Base-by-base conservation (phyloP, 1,140 invertebrate species). In the Laodelphax striatellus region DNA sequence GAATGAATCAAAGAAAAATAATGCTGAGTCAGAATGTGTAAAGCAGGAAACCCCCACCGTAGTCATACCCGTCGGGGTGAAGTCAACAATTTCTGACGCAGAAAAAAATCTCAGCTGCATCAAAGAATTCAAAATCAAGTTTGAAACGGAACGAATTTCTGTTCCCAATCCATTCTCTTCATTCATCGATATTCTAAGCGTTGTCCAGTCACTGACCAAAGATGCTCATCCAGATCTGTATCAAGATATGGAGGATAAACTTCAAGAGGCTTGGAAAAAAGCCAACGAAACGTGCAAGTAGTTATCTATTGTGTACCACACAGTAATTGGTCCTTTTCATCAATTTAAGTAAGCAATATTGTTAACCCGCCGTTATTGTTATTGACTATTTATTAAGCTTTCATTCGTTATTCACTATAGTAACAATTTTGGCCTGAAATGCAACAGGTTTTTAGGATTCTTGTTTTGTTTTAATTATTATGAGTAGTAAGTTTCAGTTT, bases 151-250 rank as follows among this genome's bases (percentile, higher is more conserved):
- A 21, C 28, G 52, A 17, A 19, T 61, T 10, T 55, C 19, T 2
- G 16, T 38, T n/a, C 59, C 59, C 5, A 61, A 61, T 34, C 59
- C 59, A 8, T 61, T 43, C 28, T 42, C 55, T 21, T 22, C 54
- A 43, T 61, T 43, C 24, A 56, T 52, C 28, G 24, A 34, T 5
- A 21, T 61, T 16, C 31, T 16, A 3, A 61, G 53, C 52, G 11
- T 56, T 55, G 10, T 61, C 17, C 13, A 56, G n/a, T 44, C 38
- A 13, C 14, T 61, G 14, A 19, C 21, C 16, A 50, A 50, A 50
- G 46, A 50, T 11, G 46, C 16, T 11, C 46, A 50, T 50, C 46
- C 46, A 19, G 21, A 50, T 50, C 46, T 50, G 4, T 50, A 19
- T 17, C 8, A 50, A 19, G 21, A 17, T 19, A 19, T 50, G 21